Conservation (phyloP, 2,797 vertebrate species). For the Heteromormyrus szaboi region DNA sequence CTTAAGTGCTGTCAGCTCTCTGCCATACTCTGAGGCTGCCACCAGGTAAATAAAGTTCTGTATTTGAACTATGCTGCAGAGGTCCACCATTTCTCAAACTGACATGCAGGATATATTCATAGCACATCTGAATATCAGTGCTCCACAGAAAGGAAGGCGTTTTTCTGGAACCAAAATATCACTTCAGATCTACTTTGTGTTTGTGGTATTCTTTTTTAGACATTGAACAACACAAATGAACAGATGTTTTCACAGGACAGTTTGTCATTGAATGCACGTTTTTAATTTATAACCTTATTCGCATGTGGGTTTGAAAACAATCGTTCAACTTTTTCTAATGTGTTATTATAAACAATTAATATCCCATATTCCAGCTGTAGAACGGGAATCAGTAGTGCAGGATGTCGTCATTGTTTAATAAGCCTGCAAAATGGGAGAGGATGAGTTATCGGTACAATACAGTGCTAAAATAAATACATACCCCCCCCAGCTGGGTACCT, state of each 20-base stretch:
- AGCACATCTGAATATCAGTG: background rate
- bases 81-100: constrained; percentile 1
- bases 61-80: constrained; percentile 2
- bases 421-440: constrained; percentile 4
- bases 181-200: background rate
- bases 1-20: background rate
- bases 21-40: background rate
- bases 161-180: background rate
- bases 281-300: background rate
- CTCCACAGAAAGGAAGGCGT: background rate
- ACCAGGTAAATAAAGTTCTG: background rate
- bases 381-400: background rate
- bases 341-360: constrained; percentile 3
- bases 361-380: constrained; percentile 1
- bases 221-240: background rate
- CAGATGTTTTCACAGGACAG: background rate
- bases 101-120: constrained; percentile 5
- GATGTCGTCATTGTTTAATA: constrained; percentile 16
- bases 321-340: background rate
- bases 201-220: background rate
- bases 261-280: background rate
- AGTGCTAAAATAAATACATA: background rate
- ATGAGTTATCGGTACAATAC: background rate
- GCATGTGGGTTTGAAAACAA: background rate
- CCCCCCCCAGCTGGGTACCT: background rate